These are phyloP conservation scores for Chrysina gloriosa DNA, from an alignment of 2,888 invertebrate species.

Conservation along the genomic window DNA sequence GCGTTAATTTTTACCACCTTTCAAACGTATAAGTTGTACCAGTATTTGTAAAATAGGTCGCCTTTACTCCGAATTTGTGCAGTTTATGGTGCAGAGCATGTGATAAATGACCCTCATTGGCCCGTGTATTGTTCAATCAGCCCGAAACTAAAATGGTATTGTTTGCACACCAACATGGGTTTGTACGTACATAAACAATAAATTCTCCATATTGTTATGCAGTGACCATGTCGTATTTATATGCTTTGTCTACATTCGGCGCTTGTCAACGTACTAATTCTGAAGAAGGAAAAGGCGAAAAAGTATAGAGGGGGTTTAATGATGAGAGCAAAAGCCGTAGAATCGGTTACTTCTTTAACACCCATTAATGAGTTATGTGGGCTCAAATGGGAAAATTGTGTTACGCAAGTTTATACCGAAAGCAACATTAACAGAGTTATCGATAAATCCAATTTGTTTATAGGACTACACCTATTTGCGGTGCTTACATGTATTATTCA, in stretches of 20 bases:
- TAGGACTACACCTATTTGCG: neutral
- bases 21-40: neutral
- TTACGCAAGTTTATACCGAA: too few relatives aligned
- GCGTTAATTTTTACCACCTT: too few relatives aligned
- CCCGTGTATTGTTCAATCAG: conserved; percentile 3
- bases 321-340: neutral
- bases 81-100: conserved; percentile 3
- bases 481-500: neutral
- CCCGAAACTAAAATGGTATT: conserved; percentile 19
- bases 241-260: neutral
- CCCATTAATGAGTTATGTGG: neutral
- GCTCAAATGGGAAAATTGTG: conserved; percentile 5
- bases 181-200: neutral
- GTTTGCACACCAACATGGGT: conserved; percentile 10
- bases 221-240: conserved; percentile 4
- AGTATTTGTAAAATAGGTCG: neutral
- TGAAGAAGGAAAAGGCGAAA: neutral
- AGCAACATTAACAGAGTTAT: neutral
- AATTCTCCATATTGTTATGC: conserved; percentile 12
- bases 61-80: neutral
- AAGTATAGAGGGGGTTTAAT: neutral
- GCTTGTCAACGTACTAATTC: neutral
- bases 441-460: neutral
- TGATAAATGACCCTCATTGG: conserved; percentile 26
- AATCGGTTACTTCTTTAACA: neutral